Base-by-base conservation (phyloP, 2,797 vertebrate species). In the Girardinus metallicus region DNA sequence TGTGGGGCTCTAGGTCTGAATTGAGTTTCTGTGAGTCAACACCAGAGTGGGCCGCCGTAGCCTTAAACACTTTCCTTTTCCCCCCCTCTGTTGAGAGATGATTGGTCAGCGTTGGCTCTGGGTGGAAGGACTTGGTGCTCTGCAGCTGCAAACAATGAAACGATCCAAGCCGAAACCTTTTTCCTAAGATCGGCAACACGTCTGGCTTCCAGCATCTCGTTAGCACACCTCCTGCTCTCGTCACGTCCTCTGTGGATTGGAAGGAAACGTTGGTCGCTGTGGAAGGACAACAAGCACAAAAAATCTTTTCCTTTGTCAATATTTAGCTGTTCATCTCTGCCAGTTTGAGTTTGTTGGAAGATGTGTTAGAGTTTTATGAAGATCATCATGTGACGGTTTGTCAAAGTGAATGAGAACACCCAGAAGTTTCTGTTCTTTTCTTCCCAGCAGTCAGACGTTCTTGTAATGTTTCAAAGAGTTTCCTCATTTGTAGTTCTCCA, bases 1-100 rank as follows among this genome's bases (percentile, higher is more conserved):
- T 90, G 75, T 83, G 70, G 74, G 81, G 91, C 76, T 92, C 77
- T 89, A 36, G 49, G 82, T 49, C 86, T 43, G 77, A 73, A 80
- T 77, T 73, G 81, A 60, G 51, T 81, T 78, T 85, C 84, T 87
- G 64, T 87, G 78, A 87, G 83, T 85, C 51, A 75, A 83, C 46
- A 7, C 86, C 3, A 68, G 75, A 81, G 74, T 10, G 49, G 80
- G 66, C 49, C 18, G 41, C 36, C 60, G 44, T 53, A 46, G 82
- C 81, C 55, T 41, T 43, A 43, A 31, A 43, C 66, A 43, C 66
- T 70, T 41, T 70, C 66, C 39, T 41, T 15, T 41, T 41, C 6
- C 7, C 66, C 36, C 9, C 68, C 41, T 71, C 43, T 46, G 68
- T 43, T 70, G 66, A 70, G 36, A 26, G 39, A 13, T 43, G 23